Evolutionary conservation across 1,140 invertebrate genomes (phyloP).

Genomic region (Nephotettix cincticeps): DNA sequence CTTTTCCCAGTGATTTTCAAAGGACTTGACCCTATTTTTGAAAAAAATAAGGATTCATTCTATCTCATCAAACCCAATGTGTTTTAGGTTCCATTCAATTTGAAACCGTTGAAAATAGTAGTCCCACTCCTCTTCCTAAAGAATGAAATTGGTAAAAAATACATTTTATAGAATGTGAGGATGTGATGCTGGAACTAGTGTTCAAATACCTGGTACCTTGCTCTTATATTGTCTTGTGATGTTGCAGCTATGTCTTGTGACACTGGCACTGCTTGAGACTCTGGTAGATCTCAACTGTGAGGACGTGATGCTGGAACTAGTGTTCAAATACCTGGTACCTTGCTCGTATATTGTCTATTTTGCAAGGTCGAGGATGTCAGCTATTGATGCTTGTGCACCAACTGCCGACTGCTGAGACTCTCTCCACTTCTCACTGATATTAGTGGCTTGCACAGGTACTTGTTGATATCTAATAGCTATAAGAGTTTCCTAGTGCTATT

Average conservation of each 20-base stretch:
- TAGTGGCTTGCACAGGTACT: constrained; percentile 32
- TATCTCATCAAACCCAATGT: no score
- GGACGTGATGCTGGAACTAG: constrained; percentile 92
- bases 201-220: constrained; percentile 85
- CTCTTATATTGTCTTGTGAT: constrained; percentile 80
- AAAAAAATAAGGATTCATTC: no score
- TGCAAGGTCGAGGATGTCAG: constrained; percentile 69
- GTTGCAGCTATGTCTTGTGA: constrained; percentile 82
- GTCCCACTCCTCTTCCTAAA: no score
- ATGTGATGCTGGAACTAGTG: constrained; percentile 92
- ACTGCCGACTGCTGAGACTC: constrained; percentile 83
- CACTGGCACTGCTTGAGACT: constrained; percentile 87
- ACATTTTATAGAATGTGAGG: no score
- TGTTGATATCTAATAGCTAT: no score
- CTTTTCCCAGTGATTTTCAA: no score
- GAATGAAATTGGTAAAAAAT: no score
- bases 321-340: constrained; percentile 83
- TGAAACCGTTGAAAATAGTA: no score
- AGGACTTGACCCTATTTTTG: no score
- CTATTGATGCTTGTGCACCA: constrained; percentile 76
- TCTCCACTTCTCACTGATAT: constrained; percentile 69
- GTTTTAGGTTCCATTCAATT: no score
- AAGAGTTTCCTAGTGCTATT: no score
- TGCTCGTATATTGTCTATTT: constrained; percentile 90
- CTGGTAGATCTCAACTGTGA: constrained; percentile 92